These are phyloP conservation scores for Gallinago solitaria DNA, from an alignment of 2,797 vertebrate species.

Conservation along the genomic window DNA sequence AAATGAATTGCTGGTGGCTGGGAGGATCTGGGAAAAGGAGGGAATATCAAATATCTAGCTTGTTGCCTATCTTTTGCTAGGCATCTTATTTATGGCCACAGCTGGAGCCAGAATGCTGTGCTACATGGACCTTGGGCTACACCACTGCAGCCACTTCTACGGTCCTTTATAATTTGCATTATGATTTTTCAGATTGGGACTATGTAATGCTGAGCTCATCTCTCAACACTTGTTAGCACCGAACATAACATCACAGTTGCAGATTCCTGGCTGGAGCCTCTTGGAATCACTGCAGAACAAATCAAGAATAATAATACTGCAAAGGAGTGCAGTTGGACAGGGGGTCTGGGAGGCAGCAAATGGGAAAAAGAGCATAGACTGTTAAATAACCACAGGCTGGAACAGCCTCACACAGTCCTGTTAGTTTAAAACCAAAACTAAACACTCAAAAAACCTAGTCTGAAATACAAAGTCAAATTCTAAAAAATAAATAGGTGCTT, in stretches of 20 bases:
- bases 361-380: neutral
- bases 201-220: neutral
- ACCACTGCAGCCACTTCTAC: neutral
- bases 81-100: neutral
- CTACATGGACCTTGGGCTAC: neutral
- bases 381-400: neutral
- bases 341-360: neutral
- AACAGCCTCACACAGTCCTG: neutral
- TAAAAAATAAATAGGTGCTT: neutral
- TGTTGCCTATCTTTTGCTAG: neutral
- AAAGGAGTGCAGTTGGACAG: neutral
- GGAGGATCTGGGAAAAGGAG: neutral
- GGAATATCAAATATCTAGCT: neutral
- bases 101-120: neutral
- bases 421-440: neutral
- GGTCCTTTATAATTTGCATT: neutral
- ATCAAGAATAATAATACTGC: slow-evolving; percentile 2
- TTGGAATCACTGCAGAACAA: slow-evolving; percentile 10
- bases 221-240: neutral
- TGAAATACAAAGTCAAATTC: neutral
- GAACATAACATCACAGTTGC: neutral
- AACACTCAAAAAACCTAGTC: neutral
- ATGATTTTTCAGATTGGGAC: neutral
- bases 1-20: neutral
- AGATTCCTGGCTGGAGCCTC: neutral